Evolutionary conservation across 1,140 invertebrate species (phyloP).

Genomic region (Drosophila kohkoa): DNA sequence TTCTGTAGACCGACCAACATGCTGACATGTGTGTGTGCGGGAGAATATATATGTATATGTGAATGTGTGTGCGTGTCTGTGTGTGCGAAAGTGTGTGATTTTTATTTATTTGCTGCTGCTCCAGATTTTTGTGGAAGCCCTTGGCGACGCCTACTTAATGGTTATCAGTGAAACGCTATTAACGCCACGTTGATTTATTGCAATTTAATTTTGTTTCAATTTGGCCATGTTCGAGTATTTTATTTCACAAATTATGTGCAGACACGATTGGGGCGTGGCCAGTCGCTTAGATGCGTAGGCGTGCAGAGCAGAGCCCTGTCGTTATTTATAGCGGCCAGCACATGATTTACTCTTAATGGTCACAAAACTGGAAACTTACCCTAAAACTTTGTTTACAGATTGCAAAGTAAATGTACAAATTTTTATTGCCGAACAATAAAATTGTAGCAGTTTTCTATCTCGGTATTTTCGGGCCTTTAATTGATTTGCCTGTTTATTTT

Average conservation of each 20-base stretch:
- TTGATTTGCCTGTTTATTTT: conserved; percentile 38
- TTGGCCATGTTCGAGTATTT: conserved; percentile 72
- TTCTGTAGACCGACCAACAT: conserved; percentile 16
- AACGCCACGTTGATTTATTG: conserved; percentile 79
- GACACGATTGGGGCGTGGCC: conserved; percentile 72
- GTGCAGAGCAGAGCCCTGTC: conserved; percentile 19
- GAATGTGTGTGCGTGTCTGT: background rate
- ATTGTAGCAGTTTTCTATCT: conserved; percentile 11
- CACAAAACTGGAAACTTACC: conserved; percentile 38
- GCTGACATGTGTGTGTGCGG: conserved; percentile 10
- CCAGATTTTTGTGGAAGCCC: conserved; percentile 49
- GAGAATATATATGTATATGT: conserved; percentile 21
- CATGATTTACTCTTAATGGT: conserved; percentile 46
- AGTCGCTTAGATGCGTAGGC: conserved; percentile 26
- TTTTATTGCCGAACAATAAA: conserved; percentile 45
- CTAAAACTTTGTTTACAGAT: conserved; percentile 29
- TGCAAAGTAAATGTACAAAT: conserved; percentile 9
- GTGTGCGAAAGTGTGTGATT: conserved; percentile 19
- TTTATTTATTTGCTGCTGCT: conserved; percentile 60
- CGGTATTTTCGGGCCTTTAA: conserved; percentile 22
- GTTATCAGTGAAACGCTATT: conserved; percentile 78
- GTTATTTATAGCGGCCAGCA: conserved; percentile 65
- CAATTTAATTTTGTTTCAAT: conserved; percentile 82
- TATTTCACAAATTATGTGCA: conserved; percentile 79
- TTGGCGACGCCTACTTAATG: conserved; percentile 77